Evolutionary conservation across 1,140 invertebrate genomes (phyloP).

Genomic region (Drosophila nannoptera): DNA sequence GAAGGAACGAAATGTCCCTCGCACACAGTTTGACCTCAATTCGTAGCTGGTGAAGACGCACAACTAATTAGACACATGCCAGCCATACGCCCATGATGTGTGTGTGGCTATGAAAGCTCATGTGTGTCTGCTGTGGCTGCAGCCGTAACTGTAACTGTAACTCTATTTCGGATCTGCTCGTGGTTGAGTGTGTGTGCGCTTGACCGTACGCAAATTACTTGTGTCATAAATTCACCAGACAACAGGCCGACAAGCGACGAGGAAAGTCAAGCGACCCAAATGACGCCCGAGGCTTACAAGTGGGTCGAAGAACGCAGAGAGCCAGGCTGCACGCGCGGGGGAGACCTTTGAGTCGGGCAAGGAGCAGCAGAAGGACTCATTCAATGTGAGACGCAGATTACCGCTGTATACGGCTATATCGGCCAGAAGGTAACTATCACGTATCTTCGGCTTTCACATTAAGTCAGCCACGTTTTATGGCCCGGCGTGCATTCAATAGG

Average conservation of each 20-base stretch:
- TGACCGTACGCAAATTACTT: constrained; percentile 77
- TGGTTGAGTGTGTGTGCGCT: constrained; percentile 44
- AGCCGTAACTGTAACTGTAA: constrained; percentile 17
- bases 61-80: constrained; percentile 77
- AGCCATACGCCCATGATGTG: constrained; percentile 45
- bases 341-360: constrained; percentile 1
- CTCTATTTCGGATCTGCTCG: constrained; percentile 18
- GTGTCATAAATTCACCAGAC: constrained; percentile 69
- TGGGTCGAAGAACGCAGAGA: constrained; percentile 54
- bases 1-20: constrained; percentile 48
- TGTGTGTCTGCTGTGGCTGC: constrained; percentile 20
- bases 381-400: constrained; percentile 14
- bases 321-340: neutral
- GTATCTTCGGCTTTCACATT: constrained; percentile 28
- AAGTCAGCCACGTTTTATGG: constrained; percentile 57
- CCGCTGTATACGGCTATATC: constrained; percentile 25
- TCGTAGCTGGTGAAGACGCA: constrained; percentile 64
- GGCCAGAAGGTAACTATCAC: constrained; percentile 35
- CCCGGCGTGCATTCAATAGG: constrained; percentile 49
- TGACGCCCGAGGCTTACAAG: constrained; percentile 67
- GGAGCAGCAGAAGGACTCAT: constrained; percentile 17
- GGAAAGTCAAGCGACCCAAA: constrained; percentile 64
- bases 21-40: constrained; percentile 63
- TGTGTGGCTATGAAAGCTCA: constrained; percentile 48
- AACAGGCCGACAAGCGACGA: constrained; percentile 46